A percentile compares a stretch with the other conserved stretches of the same genome.
phyloP scores from a whole-genome alignment of 1,140 invertebrate genomes.

The Rhagoletis pomonella region DNA sequence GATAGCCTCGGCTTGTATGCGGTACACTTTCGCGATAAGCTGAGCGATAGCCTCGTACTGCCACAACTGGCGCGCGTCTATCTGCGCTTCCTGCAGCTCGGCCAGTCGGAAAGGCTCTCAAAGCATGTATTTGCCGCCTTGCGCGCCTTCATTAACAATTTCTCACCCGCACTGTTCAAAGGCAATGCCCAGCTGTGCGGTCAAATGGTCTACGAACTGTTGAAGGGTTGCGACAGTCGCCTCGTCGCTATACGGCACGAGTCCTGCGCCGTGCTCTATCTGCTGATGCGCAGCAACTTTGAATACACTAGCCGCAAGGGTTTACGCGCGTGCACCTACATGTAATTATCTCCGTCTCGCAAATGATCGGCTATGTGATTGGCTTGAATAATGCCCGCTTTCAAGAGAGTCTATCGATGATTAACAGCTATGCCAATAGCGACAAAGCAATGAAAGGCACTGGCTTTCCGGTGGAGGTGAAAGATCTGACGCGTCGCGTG shows the following conservation, averaged over 20 bases:
- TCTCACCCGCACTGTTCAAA: constrained; percentile 87
- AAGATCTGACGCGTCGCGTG: constrained; percentile 93
- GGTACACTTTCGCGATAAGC: constrained; percentile 83
- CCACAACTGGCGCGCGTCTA: constrained; percentile 88
- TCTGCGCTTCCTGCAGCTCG: constrained; percentile 88
- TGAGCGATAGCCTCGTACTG: constrained; percentile 85
- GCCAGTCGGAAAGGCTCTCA: constrained; percentile 92
- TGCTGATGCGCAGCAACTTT: constrained; percentile 95
- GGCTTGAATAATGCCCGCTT: constrained; percentile 91
- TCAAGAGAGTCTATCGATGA: constrained; percentile 92
- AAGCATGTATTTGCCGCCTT: constrained; percentile 94
- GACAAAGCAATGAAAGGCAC: constrained; percentile 96
- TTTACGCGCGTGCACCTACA: constrained; percentile 90
- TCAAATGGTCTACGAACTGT: constrained; percentile 87
- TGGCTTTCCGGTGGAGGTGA: constrained; percentile 90
- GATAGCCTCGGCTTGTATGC: constrained; percentile 91
- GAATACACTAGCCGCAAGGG: constrained; percentile 89
- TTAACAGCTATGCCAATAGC: constrained; percentile 93
- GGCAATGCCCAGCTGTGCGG: constrained; percentile 90
- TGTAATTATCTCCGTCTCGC: constrained; percentile 94
- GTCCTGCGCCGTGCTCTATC: constrained; percentile 91
- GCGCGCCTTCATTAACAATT: constrained; percentile 93
- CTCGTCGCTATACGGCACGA: constrained; percentile 88
- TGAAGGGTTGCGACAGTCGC: constrained; percentile 88
- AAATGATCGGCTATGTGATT: constrained; percentile 90